Percentiles rank a stretch among this genome's conserved stretches.
Evolutionary conservation across 64 coral and sea anemone species (phyloP).

Genomic region (Hydrozoanthus tunicans): DNA sequence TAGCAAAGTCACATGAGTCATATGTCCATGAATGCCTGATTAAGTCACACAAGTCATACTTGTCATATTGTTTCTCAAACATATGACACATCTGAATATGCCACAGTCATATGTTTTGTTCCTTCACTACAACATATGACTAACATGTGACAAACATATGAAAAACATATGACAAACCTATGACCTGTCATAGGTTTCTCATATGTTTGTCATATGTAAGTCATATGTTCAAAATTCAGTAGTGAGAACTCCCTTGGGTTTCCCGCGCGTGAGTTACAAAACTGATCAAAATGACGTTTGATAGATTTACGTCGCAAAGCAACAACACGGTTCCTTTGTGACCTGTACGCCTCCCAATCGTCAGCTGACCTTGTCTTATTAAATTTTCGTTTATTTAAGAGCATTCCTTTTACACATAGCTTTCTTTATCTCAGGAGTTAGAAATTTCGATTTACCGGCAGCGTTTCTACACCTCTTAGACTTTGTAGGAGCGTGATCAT

Average conservation of each 20-base stretch:
- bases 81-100: no score
- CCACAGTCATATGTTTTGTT: no score
- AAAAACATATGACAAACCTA: no score
- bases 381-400: conserved; percentile 32
- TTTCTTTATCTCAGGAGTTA: conserved; percentile 47
- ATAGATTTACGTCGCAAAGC: conserved; percentile 54
- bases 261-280: conserved; percentile 35
- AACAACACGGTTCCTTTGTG: conserved; percentile 49
- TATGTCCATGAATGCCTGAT: no score
- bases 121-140: no score
- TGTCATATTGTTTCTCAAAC: no score
- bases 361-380: conserved; percentile 56
- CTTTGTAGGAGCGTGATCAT: conserved; percentile 30
- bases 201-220: no score
- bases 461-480: background rate
- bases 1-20: no score
- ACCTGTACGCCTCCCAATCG: conserved; percentile 53
- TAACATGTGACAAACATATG: no score
- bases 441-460: conserved; percentile 51
- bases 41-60: no score
- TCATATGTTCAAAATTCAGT: no score
- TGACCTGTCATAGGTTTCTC: no score
- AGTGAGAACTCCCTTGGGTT: conserved; percentile 57
- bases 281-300: conserved; percentile 36
- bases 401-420: conserved; percentile 24